Evolutionary conservation across 2,888 invertebrate species (phyloP).

Genomic region (Bruchidius siliquastri): DNA sequence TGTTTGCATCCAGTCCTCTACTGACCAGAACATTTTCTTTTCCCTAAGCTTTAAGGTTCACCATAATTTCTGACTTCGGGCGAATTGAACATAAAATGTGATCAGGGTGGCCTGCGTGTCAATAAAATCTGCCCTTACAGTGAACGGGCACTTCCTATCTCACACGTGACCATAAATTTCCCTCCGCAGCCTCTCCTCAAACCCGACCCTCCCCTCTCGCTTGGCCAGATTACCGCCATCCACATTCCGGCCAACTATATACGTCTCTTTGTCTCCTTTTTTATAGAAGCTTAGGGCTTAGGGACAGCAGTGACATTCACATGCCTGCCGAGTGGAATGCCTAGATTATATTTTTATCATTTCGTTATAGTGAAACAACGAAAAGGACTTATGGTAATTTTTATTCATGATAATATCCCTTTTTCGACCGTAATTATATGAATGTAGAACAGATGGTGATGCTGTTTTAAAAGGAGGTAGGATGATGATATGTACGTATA

Average conservation of each 20-base stretch:
- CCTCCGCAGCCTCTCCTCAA: neutral
- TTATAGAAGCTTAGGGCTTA: neutral
- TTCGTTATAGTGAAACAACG: neutral
- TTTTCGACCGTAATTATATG: too few species aligned
- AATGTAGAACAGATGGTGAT: too few species aligned
- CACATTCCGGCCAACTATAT: neutral
- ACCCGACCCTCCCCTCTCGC: neutral
- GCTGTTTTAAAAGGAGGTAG: too few species aligned
- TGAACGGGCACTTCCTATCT: neutral
- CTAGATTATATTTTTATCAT: neutral
- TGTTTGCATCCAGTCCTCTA: too few species aligned
- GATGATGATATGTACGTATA: too few species aligned
- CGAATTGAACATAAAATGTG: neutral
- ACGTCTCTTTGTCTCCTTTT: neutral
- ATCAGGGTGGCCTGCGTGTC: neutral
- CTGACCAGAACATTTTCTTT: neutral
- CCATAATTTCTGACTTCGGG: neutral
- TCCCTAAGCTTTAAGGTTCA: neutral
- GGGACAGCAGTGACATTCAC: neutral
- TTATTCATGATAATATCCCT: too few species aligned
- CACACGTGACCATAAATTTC: neutral
- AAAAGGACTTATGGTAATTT: too few species aligned
- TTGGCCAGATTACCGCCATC: neutral
- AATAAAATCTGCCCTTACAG: neutral
- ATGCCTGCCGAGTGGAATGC: neutral